A percentile compares a stretch with the other conserved stretches of the same genome.
phyloP scores from a whole-genome alignment of 2,888 invertebrate species.

The Cabera pusaria region DNA sequence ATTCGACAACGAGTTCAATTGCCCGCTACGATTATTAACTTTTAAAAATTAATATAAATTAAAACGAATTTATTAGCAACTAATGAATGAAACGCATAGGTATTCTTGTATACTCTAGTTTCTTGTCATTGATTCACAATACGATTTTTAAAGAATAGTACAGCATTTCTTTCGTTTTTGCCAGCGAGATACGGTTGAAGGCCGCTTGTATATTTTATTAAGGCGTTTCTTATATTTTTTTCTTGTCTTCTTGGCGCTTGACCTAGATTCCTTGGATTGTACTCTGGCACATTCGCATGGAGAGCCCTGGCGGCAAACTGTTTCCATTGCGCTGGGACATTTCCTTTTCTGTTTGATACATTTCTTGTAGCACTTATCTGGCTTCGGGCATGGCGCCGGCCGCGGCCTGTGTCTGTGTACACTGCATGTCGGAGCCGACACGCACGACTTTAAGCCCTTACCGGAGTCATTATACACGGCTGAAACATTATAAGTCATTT shows the following conservation, averaged over 20 bases:
- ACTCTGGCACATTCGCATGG: slow-evolving; percentile 57
- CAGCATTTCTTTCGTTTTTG: slow-evolving; percentile 48
- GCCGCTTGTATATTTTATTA: slow-evolving; percentile 45
- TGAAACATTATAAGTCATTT: too few species aligned
- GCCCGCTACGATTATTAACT: too few species aligned
- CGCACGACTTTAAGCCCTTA: slow-evolving; percentile 54
- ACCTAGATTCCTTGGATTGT: slow-evolving; percentile 53
- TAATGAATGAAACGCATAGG: too few species aligned
- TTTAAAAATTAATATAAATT: too few species aligned
- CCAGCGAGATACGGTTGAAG: slow-evolving; percentile 58
- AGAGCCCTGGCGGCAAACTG: slow-evolving; percentile 47
- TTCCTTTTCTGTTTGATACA: slow-evolving; percentile 53
- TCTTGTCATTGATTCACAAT: too few species aligned
- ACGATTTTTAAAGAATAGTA: slow-evolving; percentile 51
- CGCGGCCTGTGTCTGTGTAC: slow-evolving; percentile 63
- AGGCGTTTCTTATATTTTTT: slow-evolving; percentile 55
- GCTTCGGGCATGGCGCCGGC: slow-evolving; percentile 61
- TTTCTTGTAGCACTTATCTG: slow-evolving; percentile 63
- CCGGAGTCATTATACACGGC: slow-evolving; percentile 52
- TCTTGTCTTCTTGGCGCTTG: slow-evolving; percentile 33
- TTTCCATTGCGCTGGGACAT: slow-evolving; percentile 64
- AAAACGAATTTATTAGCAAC: too few species aligned
- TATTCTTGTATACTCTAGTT: too few species aligned
- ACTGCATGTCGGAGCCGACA: slow-evolving; percentile 65
- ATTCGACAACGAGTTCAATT: too few species aligned